phyloP scores from a whole-genome alignment of 2,113 vertebrate genomes.

The Ctenodactylus gundi region DNA sequence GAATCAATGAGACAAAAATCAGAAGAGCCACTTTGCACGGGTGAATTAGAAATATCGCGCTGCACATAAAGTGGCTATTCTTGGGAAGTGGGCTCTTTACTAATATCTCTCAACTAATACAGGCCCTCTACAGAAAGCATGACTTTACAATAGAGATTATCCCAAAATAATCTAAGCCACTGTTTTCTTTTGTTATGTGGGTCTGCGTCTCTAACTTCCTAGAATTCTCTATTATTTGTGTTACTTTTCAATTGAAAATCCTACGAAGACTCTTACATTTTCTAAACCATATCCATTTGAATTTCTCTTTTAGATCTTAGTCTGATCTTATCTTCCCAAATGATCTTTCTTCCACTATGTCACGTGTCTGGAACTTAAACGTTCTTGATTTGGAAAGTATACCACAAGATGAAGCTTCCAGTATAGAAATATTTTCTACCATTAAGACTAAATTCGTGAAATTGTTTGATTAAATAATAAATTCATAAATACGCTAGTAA shows the following conservation, averaged over 20 bases:
- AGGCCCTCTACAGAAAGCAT: background rate
- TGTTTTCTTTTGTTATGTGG: background rate
- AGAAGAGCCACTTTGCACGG: background rate
- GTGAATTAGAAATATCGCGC: background rate
- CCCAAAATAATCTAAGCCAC: background rate
- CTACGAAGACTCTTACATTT: background rate
- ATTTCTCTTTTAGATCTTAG: background rate
- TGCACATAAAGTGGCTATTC: background rate
- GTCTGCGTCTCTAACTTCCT: background rate
- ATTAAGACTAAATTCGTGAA: background rate
- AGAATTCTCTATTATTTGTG: background rate
- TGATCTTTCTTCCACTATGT: background rate
- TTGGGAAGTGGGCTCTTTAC: no score
- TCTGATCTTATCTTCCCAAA: background rate
- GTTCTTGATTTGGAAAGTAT: background rate
- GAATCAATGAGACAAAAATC: background rate
- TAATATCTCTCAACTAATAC: background rate
- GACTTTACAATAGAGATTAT: background rate
- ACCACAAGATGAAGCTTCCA: background rate
- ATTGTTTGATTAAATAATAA: background rate
- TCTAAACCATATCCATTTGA: background rate
- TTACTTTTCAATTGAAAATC: background rate
- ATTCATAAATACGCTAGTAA: background rate
- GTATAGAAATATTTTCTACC: background rate
- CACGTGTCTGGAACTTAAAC: background rate